Evolutionary conservation across 2,113 vertebrate genomes (phyloP), one percentile per base, ranked within the genome.

Genomic region (Hymenochirus boettgeri): DNA sequence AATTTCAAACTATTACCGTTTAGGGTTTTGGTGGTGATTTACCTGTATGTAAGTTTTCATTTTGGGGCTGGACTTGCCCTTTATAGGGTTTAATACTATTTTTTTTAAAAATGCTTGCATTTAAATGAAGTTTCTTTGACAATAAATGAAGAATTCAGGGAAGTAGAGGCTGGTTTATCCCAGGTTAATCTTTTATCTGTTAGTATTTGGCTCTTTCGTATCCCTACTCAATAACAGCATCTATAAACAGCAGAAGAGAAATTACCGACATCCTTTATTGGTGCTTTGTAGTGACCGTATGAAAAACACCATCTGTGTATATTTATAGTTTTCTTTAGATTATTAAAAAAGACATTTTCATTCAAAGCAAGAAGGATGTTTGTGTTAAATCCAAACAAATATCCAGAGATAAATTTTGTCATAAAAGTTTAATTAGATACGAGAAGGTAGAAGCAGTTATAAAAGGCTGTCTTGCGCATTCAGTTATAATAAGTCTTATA

Each of bases 341-440:
- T 45, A 53, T 52, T 33, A 29, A 26, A 35, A 53, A 15, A 42
- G 8, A 18, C n/a, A 46, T 39, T 66, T 66, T 37, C 22, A 23
- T 51, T n/a, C 19, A 46, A 48, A 67, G 55, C 39, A 57, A 18
- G 27, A 27, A 65, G 27, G 25, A 59, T 60, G 47, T 66, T 58
- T 59, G 64, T 59, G 19, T 64, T 47, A 11, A 52, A 39, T 23
- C 22, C 27, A 37, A 24, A 47, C 26, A 42, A 69, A 69, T 69
- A 69, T 48, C 57, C 27, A 24, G 15, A 60, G 56, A 58, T 59
- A 69, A 69, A 57, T 52, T 12, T 24, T 27, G 47, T 39, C 65
- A 53, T 69, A 69, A 69, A 69, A 22, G 12, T 60, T 67, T 69
- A 69, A 69, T 69, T 47, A 69, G 57, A 60, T n/a, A n/a, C n/a